Percentiles rank a stretch among this genome's conserved stretches.
phyloP scores from a whole-genome alignment of 2,888 invertebrate species.

The Crossocerus cetratus region DNA sequence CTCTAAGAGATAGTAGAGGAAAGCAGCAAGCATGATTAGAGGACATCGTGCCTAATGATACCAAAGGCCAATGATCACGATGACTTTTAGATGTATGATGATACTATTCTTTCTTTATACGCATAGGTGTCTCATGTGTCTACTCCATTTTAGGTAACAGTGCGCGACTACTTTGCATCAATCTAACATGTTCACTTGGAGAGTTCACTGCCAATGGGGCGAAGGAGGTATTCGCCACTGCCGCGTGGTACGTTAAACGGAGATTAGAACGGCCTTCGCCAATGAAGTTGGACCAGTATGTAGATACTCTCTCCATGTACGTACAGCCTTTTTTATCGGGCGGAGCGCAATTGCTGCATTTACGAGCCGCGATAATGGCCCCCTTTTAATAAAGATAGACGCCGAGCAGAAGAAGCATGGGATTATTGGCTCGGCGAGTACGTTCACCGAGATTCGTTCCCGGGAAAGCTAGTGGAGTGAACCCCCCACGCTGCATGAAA shows the following conservation, averaged over 20 bases:
- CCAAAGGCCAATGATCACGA: not conserved
- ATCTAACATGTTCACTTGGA: constrained; percentile 24
- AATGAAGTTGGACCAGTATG: not conserved
- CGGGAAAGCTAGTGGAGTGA: constrained; percentile 23
- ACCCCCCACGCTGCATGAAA: constrained; percentile 30
- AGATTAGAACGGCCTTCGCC: not conserved
- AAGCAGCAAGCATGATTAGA: not conserved
- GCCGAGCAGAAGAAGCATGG: not conserved
- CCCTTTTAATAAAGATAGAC: constrained; percentile 7
- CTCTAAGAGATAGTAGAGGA: not conserved
- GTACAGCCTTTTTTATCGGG: not conserved
- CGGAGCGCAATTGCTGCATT: not conserved
- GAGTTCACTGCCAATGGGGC: constrained; percentile 35
- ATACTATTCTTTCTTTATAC: not conserved
- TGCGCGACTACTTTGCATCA: constrained; percentile 41
- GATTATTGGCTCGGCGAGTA: not conserved
- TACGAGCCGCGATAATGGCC: not conserved
- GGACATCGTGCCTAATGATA: not conserved
- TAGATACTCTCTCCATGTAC: not conserved
- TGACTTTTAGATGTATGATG: constrained; percentile 2
- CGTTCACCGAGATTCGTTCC: no score
- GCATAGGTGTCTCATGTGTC: not conserved
- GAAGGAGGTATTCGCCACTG: not conserved
- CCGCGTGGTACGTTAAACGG: not conserved
- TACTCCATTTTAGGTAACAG: constrained; percentile 9